Evolutionary conservation across 2,888 invertebrate species (phyloP), one percentile per base, ranked within the genome.

Genomic region (Alcis repandata): DNA sequence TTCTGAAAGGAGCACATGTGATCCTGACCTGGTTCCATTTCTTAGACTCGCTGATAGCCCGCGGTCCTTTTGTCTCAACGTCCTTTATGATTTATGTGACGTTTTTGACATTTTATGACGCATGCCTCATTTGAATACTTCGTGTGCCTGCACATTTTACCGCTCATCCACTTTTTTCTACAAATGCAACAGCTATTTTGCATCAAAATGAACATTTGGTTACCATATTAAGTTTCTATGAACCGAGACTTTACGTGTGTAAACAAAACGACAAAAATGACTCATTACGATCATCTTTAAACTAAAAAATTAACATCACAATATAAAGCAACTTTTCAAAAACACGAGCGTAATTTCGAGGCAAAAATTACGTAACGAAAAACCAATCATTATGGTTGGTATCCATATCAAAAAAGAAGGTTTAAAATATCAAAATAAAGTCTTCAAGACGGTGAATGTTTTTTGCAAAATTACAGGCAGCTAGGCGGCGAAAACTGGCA

Each of bases 201-300:
- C 91, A 91, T 91, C 86, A 90, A 85, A 91, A 92, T 87, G 85
- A 83, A 90, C 92, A 92, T 92, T 92, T 92, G 92, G 91, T 91
- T 88, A 91, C 91, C 92, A 92, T 90, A 92, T 91, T 90, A 92
- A 88, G 85, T 83, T 80, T 86, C 87, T 87, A 88, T 88, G 87
- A 83, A 77, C 73, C 79, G 83, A 82, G 80, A 84, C 84, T 79
- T 77, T 81, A 83, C 83, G 82, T 81, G 83, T 84, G 83, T 88
- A 89, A 89, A 89, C 89, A 89, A 85, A 77, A 77, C 76, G 79
- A 77, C 78, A 79, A 63, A 63, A 68, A 78, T 80, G 75, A 78
- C 79, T 86, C 84, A 84, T 87, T 85, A 84, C 79, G 81, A 83
- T 81, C 79, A 80, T 83, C 71, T 19, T 56, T 33, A 43, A 32